Conservation (phyloP, 2,888 invertebrate genomes). For the Drosophila pegasa region DNA sequence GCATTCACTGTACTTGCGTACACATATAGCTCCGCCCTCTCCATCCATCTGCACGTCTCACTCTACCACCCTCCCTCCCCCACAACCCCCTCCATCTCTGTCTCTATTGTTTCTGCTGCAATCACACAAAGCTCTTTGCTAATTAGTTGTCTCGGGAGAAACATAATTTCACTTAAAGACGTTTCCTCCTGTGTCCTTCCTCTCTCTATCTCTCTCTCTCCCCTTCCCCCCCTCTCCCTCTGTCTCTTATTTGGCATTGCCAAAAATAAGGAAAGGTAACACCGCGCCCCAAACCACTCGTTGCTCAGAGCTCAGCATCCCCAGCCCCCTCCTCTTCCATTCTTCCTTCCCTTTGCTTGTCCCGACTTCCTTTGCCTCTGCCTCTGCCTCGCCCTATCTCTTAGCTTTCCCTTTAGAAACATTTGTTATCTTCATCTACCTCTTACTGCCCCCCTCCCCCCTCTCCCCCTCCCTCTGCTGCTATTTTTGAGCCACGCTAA, state of each 20-base stretch:
- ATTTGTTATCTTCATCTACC: neutral
- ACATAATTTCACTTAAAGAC: conserved; percentile 4
- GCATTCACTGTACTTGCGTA: neutral
- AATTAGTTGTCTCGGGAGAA: conserved; percentile 4
- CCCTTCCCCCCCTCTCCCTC: neutral
- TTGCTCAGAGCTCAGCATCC: neutral
- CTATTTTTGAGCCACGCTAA: conserved; percentile 38
- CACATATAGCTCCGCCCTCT: neutral
- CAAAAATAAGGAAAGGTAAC: neutral
- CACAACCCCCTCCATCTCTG: neutral
- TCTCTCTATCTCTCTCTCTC: too few relatives aligned
- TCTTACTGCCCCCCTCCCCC: neutral
- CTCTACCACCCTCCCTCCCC: too few relatives aligned
- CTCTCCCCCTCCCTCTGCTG: neutral
- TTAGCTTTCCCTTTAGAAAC: neutral
- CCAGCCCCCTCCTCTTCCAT: neutral
- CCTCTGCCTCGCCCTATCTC: neutral
- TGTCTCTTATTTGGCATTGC: neutral
- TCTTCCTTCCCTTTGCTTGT: neutral
- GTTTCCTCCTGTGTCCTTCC: neutral
- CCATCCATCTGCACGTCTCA: too few relatives aligned
- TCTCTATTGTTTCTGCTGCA: neutral
- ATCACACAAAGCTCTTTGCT: conserved; percentile 4
- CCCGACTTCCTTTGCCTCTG: neutral
- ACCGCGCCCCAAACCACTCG: neutral